Evolutionary conservation across 2,113 vertebrate species (phyloP), one percentile per base, ranked within the genome.

Genomic region (Dipodomys ordii): DNA sequence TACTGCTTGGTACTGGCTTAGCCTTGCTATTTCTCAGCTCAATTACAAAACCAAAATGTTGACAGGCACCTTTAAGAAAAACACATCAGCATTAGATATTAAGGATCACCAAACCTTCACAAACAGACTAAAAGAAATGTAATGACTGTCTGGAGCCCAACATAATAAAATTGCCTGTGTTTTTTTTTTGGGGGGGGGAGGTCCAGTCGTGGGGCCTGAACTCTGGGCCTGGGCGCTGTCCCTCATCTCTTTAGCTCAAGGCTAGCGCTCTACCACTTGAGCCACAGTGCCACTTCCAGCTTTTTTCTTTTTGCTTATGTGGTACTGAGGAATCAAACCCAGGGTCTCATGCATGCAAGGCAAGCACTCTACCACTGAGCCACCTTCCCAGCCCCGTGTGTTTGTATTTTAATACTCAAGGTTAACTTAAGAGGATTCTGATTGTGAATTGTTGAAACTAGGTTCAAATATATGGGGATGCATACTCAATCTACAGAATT

Each of bases 1-100:
- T 16, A 12, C 62, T 2, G 1, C 1, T 0, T 13, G 20, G 39
- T 1, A 3, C 5, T 8, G 6, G 9, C 12, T 15, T 20, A 35
- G 10, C 18, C 49, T 87, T 19, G 10, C 39, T 77, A 1, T 6
- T 49, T 83, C 68, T 92, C 10, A 25, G 11, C 81, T 78, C 20
- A 85, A 4, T 10, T 25, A 16, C 0, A 18, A 91, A 73, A 62
- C 35, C 20, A 46, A 76, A 46, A 30, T 5, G 30, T 9, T 25
- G 35, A 76, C 69, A 65, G 35, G 64, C n/a, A n/a, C 65, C 4
- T 25, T 68, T 10, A 32, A 72, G 22, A 72, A 22, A 25, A 83
- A 68, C 22, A 60, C 74, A 39, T 39, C 39, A 39, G 39, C 39
- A 39, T 39, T 39, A 39, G 39, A 39, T 39, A 39, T 39, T 39